phyloP scores from a whole-genome alignment of 2,797 vertebrate genomes.

The Siniperca scherzeri region DNA sequence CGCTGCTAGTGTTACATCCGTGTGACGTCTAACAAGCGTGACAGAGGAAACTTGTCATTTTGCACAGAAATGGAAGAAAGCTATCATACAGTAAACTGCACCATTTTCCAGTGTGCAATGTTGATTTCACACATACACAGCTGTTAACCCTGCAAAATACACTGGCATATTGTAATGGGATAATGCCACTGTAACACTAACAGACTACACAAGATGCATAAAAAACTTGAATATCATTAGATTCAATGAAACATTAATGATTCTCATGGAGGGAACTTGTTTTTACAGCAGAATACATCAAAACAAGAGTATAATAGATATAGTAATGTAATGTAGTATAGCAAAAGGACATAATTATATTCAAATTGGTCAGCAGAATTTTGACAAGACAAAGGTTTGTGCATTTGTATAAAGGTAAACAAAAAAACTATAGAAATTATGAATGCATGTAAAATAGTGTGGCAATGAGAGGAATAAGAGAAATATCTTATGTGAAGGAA shows the following conservation, averaged over 20 bases:
- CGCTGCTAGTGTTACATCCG: not conserved
- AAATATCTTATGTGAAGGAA: not conserved
- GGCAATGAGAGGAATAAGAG: not conserved
- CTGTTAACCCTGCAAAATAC: constrained; percentile 8
- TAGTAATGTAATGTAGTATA: not conserved
- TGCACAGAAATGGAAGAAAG: not conserved
- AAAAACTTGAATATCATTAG: constrained; percentile 1
- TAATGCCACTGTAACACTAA: constrained; percentile 1
- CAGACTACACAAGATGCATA: constrained; percentile 2
- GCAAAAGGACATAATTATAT: not conserved
- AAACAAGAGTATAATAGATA: constrained; percentile 4
- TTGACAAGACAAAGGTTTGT: not conserved
- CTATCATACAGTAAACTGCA: not conserved
- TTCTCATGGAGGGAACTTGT: not conserved
- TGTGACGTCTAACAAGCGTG: constrained; percentile 11
- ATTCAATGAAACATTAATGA: constrained; percentile 9
- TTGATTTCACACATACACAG: constrained; percentile 20
- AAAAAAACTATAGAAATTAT: not conserved
- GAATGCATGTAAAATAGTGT: not conserved
- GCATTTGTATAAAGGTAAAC: not conserved
- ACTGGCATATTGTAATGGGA: constrained; percentile 1
- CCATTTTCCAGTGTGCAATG: not conserved
- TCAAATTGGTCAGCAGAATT: not conserved
- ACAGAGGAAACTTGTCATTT: not conserved
- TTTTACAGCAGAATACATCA: constrained; percentile 2